Conservation (phyloP, 2,113 vertebrate genomes). For the Romanogobio albipinnatus region DNA sequence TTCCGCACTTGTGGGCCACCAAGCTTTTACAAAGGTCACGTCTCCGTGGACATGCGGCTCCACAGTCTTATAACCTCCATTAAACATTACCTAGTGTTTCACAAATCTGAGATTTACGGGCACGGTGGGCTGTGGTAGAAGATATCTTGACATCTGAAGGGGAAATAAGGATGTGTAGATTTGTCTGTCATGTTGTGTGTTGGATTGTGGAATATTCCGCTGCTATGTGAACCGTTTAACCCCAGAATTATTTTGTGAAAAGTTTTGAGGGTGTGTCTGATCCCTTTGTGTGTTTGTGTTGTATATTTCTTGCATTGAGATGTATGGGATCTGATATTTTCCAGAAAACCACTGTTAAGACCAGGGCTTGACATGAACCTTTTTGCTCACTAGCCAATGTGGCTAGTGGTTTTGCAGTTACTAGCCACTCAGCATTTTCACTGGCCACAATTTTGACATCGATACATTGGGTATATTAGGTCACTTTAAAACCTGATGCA, state of each 20-base stretch:
- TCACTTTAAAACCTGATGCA: too few species aligned
- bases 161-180: not conserved
- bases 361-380: too few species aligned
- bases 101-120: not conserved
- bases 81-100: not conserved
- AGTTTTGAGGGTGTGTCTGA: not conserved
- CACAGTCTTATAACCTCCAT: not conserved
- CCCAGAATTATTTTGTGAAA: not conserved
- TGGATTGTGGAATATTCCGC: not conserved
- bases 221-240: not conserved
- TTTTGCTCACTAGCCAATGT: too few species aligned
- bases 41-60: not conserved
- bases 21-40: slow-evolving; percentile 2
- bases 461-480: too few species aligned
- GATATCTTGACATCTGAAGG: not conserved
- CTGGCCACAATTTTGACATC: too few species aligned
- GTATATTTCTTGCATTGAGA: not conserved
- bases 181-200: not conserved
- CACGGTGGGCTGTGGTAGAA: not conserved
- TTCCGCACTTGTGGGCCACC: not conserved
- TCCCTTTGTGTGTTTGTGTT: not conserved
- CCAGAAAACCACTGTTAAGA: not conserved
- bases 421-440: too few species aligned
- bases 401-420: too few species aligned
- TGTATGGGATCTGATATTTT: not conserved